Percentiles rank a stretch among this genome's conserved stretches.
Evolutionary conservation across 1,140 invertebrate genomes (phyloP).

Genomic region (Microplitis demolitor): DNA sequence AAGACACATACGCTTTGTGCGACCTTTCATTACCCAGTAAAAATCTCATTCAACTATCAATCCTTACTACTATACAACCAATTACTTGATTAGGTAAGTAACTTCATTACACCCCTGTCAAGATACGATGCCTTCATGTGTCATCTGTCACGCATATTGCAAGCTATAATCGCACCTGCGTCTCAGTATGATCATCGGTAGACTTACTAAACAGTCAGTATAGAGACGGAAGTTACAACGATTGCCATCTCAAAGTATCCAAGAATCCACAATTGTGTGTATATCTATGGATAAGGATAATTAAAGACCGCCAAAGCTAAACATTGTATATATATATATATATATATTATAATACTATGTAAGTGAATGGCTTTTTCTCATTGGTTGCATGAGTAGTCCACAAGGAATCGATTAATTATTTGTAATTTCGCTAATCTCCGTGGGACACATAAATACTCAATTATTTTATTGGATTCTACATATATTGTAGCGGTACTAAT

Average conservation of each 20-base stretch:
- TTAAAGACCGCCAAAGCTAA: too few relatives aligned
- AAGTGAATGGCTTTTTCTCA: neutral
- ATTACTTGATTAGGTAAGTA: constrained; percentile 18
- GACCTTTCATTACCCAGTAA: neutral
- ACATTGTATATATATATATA: too few relatives aligned
- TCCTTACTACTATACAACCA: neutral
- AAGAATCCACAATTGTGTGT: too few relatives aligned
- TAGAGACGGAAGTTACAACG: too few relatives aligned
- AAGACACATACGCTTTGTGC: neutral
- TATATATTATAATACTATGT: too few relatives aligned
- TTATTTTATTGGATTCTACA: too few relatives aligned
- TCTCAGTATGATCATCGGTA: too few relatives aligned
- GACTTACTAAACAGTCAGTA: too few relatives aligned
- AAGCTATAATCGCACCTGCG: constrained; percentile 8
- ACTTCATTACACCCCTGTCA: constrained; percentile 26
- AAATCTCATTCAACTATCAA: neutral
- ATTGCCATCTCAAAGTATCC: too few relatives aligned
- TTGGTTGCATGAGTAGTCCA: neutral
- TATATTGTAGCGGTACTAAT: too few relatives aligned
- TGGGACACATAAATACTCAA: constrained; percentile 6
- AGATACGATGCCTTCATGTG: constrained; percentile 15
- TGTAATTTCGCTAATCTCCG: constrained; percentile 20
- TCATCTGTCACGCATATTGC: constrained; percentile 18
- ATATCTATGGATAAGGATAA: too few relatives aligned
- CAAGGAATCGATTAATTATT: constrained; percentile 12